Percentiles rank a stretch among this genome's conserved stretches.
Evolutionary conservation across 2,797 vertebrate genomes (phyloP).

Genomic region (Peromyscus melanophrys): DNA sequence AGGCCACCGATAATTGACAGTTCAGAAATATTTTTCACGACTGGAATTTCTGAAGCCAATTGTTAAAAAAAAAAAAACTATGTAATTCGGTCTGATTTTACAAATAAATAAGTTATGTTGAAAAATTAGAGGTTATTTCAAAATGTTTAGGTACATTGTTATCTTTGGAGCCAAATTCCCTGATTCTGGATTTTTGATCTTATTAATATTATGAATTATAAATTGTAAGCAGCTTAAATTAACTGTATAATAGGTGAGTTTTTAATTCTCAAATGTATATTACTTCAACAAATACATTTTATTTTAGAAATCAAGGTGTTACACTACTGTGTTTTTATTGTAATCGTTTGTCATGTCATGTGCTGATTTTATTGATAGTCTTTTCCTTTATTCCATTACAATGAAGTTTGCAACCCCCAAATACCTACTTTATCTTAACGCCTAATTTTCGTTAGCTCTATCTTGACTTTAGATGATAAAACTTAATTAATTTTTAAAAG

Average conservation of each 20-base stretch:
- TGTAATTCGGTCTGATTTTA: neutral
- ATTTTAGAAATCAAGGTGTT: neutral
- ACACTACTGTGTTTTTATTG: neutral
- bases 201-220: neutral
- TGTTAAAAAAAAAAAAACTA: neutral
- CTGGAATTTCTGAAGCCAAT: neutral
- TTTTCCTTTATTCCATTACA: neutral
- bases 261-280: neutral
- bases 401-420: neutral
- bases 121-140: neutral
- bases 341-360: neutral
- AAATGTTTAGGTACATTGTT: neutral
- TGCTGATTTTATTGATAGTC: neutral
- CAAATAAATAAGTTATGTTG: neutral
- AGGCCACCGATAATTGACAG: neutral
- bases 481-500: neutral
- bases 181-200: neutral
- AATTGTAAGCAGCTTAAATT: neutral
- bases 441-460: neutral
- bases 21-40: neutral
- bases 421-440: neutral
- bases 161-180: neutral
- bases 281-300: neutral
- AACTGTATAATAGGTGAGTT: neutral
- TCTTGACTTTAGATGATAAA: neutral